A percentile compares a stretch with the other conserved stretches of the same genome.
Evolutionary conservation across 2,888 invertebrate genomes (phyloP).

Genomic region (Clitarchus hookeri): DNA sequence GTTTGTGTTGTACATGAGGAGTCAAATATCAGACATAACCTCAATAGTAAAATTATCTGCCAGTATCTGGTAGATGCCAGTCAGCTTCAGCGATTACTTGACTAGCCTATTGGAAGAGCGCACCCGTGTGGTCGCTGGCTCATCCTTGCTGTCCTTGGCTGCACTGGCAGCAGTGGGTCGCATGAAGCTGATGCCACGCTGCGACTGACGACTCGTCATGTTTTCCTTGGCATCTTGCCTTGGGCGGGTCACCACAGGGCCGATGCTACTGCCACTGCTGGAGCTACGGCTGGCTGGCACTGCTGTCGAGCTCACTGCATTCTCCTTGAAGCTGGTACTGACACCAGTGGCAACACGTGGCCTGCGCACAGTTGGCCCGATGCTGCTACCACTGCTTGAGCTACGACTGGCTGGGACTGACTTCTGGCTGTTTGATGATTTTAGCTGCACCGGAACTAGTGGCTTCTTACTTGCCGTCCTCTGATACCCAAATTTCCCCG

Average conservation of each 20-base stretch:
- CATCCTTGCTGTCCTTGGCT: slow-evolving; percentile 62
- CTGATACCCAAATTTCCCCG: slow-evolving; percentile 33
- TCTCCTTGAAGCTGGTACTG: slow-evolving; percentile 58
- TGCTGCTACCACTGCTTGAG: slow-evolving; percentile 64
- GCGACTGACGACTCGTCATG: slow-evolving; percentile 51
- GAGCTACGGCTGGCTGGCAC: slow-evolving; percentile 59
- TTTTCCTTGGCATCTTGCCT: slow-evolving; percentile 33
- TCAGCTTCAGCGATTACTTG: background rate
- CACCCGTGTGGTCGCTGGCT: background rate
- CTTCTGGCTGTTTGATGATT: slow-evolving; percentile 43
- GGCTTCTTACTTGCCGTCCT: slow-evolving; percentile 46
- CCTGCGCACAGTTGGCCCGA: slow-evolving; percentile 50
- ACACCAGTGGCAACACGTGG: slow-evolving; percentile 45
- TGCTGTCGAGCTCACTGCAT: slow-evolving; percentile 43
- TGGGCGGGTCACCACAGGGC: slow-evolving; percentile 47
- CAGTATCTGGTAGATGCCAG: background rate
- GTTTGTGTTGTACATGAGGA: no score
- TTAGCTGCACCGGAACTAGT: slow-evolving; percentile 46
- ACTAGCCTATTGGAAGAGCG: background rate
- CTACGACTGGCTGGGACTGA: slow-evolving; percentile 62
- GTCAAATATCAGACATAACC: no score
- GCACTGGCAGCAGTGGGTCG: slow-evolving; percentile 84
- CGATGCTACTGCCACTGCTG: slow-evolving; percentile 57
- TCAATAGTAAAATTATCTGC: background rate
- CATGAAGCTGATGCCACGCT: slow-evolving; percentile 73